Conservation (phyloP, 1,140 invertebrate species). For the Neotoxoptera formosana region DNA sequence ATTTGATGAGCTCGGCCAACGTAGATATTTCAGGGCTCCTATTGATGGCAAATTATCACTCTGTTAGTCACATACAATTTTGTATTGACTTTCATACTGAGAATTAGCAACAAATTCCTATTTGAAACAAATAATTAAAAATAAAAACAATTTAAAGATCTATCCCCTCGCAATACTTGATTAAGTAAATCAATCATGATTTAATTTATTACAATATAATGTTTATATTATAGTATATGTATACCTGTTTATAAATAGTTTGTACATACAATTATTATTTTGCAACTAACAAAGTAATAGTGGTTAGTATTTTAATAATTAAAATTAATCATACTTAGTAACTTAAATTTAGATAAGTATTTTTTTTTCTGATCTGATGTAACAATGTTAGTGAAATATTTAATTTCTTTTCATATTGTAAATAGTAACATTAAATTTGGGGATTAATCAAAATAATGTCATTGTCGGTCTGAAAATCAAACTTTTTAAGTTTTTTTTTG, state of each 20-base stretch:
- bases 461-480: constrained; percentile 55
- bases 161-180: constrained; percentile 46
- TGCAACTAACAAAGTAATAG: constrained; percentile 45
- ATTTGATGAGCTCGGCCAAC: constrained; percentile 53
- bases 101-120: constrained; percentile 12
- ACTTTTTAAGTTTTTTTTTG: constrained; percentile 49
- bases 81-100: background rate
- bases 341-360: constrained; percentile 35
- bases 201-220: constrained; percentile 30
- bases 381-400: constrained; percentile 47
- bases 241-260: background rate
- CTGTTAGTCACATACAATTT: constrained; percentile 20
- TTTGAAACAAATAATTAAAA: background rate
- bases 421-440: constrained; percentile 50
- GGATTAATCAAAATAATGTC: constrained; percentile 56
- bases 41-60: constrained; percentile 48
- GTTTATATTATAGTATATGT: constrained; percentile 26
- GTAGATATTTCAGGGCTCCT: constrained; percentile 53
- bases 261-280: constrained; percentile 41
- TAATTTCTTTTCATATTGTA: constrained; percentile 28
- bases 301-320: constrained; percentile 28
- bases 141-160: background rate
- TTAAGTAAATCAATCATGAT: constrained; percentile 34
- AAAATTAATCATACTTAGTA: constrained; percentile 27
- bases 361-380: constrained; percentile 44